These are phyloP conservation scores for Schizotus pectinicornis DNA, from an alignment of 2,888 invertebrate species.

Conservation along the genomic window DNA sequence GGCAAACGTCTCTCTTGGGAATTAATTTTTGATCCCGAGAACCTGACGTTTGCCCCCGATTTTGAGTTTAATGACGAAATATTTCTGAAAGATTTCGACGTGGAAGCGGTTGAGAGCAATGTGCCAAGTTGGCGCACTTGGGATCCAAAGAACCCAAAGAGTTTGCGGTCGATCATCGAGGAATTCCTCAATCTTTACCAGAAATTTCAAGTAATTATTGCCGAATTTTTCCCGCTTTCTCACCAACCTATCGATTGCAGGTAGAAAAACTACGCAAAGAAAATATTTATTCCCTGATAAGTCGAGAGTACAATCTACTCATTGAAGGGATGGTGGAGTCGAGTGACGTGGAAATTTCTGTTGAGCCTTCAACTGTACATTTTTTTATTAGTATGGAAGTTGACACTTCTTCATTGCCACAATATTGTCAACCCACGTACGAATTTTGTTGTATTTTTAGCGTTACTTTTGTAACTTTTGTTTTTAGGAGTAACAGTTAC, in stretches of 20 bases:
- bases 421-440: conserved; percentile 52
- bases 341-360: conserved; percentile 70
- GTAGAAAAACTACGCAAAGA: conserved; percentile 55
- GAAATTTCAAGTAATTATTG: conserved; percentile 64
- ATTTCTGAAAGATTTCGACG: conserved; percentile 67
- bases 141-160: conserved; percentile 66
- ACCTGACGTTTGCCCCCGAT: conserved; percentile 68
- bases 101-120: conserved; percentile 61
- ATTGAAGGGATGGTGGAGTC: conserved; percentile 62
- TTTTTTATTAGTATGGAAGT: conserved; percentile 71
- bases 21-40: conserved; percentile 68
- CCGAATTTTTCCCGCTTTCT: conserved; percentile 1
- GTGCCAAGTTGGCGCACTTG: conserved; percentile 69
- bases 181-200: conserved; percentile 70
- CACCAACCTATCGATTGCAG: conserved; percentile 29
- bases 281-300: conserved; percentile 62
- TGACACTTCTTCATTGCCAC: conserved; percentile 68
- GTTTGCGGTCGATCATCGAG: conserved; percentile 66
- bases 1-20: conserved; percentile 73
- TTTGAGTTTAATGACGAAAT: conserved; percentile 74
- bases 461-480: conserved; percentile 1
- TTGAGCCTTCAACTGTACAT: conserved; percentile 63
- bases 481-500: conserved; percentile 26
- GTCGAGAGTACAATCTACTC: conserved; percentile 70
- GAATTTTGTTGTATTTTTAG: conserved; percentile 12